Conservation (phyloP, 92 coral and sea anemone genomes). For the Palythoa grandiflora region DNA sequence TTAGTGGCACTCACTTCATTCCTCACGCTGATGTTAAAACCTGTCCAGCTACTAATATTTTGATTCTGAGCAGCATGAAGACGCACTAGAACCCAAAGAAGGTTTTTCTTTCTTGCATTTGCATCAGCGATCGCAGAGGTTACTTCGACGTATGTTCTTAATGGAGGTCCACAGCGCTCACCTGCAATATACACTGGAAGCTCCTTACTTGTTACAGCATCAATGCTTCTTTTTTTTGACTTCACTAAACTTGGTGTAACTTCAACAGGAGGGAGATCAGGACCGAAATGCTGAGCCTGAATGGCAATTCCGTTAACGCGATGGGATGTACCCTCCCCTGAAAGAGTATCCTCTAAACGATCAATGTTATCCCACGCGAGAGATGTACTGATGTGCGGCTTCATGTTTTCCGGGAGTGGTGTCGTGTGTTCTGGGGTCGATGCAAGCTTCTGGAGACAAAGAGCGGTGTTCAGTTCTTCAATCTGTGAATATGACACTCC, state of each 20-base stretch:
- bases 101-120: constrained; percentile 60
- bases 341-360: constrained; percentile 60
- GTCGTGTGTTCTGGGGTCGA: constrained; percentile 29
- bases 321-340: constrained; percentile 74
- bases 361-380: constrained; percentile 80
- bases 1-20: constrained; percentile 5
- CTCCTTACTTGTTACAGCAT: constrained; percentile 1
- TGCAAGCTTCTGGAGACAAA: constrained; percentile 55
- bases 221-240: constrained; percentile 51
- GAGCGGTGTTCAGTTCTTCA: constrained; percentile 69
- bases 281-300: background rate
- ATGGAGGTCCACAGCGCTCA: constrained; percentile 56
- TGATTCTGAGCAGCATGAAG: constrained; percentile 68
- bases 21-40: constrained; percentile 51
- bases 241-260: constrained; percentile 32
- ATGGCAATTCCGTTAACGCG: constrained; percentile 62
- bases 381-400: constrained; percentile 56
- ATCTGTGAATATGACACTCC: constrained; percentile 64
- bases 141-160: constrained; percentile 64
- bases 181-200: constrained; percentile 66
- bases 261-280: constrained; percentile 8
- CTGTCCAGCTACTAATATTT: constrained; percentile 75
- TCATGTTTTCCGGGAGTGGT: constrained; percentile 59
- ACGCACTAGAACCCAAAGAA: constrained; percentile 68
- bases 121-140: constrained; percentile 46